Base-by-base conservation (phyloP, 1,140 invertebrate species). In the Magallana ariakensis region DNA sequence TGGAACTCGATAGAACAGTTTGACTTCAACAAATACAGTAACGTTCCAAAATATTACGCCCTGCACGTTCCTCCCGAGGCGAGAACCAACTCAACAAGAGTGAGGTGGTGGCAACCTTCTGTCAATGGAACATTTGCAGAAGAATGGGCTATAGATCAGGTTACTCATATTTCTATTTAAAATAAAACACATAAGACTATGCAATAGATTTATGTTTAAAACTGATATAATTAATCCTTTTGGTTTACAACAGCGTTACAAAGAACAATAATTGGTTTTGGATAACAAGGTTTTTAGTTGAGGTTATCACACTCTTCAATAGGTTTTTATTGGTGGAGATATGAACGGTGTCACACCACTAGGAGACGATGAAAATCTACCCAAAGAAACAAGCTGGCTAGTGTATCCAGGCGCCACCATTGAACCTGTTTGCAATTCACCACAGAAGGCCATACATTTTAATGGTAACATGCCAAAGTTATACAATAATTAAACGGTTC, bases 101-200 rank as follows among this genome's bases (percentile, higher is more conserved):
- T 95, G 0, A 87, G 94, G 46, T 95, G 95, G 95, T 95, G 93
- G 93, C 95, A 95, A 86, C 95, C 95, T 5, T 94, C 94, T 2
- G 66, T 86, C 13, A 89, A 94, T 90, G 95, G 95, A 6, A 90
- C 84, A 15, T 94, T 92, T 89, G 55, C 87, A n/a, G 93, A 93
- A 83, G 91, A 94, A 33, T 95, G 94, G 94, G 94, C 94, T n/a
- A 91, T 95, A 19, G 94, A 95, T 88, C 93, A 95, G 92, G 94
- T 95, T 88, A 89, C 80, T 53, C 26, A 46, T 15, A 33, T 56
- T 9, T 46, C 1, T n/a, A 53, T 46, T 46, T 46, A 2, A 46
- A 46, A 46, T n/a, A n/a, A n/a, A n/a, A n/a, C n/a, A n/a, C n/a
- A n/a, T n/a, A 46, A 46, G 2, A 46, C 33, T 5, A 46, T 46